Conservation (phyloP, 2,797 vertebrate species). For the Arctocebus calabarensis region DNA sequence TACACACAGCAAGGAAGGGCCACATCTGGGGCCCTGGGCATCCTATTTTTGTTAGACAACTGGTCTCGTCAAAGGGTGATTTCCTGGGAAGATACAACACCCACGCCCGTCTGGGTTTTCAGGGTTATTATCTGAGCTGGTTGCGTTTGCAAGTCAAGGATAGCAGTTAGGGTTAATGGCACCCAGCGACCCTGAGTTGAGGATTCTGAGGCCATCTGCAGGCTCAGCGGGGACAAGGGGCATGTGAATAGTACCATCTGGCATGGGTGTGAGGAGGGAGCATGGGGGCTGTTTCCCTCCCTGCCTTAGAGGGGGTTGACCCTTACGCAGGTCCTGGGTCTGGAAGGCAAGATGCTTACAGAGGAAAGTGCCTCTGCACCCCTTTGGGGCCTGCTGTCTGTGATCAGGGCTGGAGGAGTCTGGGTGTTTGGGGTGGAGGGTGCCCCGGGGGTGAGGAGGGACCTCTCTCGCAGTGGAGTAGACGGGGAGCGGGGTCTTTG, state of each 20-base stretch:
- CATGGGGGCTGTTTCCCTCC: neutral
- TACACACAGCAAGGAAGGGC: neutral
- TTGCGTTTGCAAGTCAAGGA: neutral
- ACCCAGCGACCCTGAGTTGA: neutral
- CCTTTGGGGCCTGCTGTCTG: neutral
- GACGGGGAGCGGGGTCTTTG: neutral
- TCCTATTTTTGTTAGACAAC: neutral
- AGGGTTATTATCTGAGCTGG: neutral
- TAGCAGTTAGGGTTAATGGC: too few relatives aligned
- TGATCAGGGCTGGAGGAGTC: neutral
- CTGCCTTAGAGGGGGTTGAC: neutral
- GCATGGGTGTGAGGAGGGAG: neutral
- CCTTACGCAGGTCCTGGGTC: neutral
- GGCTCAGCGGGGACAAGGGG: neutral
- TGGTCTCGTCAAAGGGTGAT: neutral
- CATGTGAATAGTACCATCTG: neutral
- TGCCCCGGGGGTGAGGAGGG: neutral
- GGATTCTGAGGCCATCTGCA: neutral
- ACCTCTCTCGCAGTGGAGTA: neutral
- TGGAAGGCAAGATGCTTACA: neutral
- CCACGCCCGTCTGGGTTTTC: neutral
- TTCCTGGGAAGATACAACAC: neutral
- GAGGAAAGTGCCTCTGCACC: neutral
- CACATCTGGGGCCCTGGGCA: accelerated
- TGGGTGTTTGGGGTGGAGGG: neutral